Evolutionary conservation across 2,888 invertebrate genomes (phyloP).

Genomic region (Aphrophora alni): DNA sequence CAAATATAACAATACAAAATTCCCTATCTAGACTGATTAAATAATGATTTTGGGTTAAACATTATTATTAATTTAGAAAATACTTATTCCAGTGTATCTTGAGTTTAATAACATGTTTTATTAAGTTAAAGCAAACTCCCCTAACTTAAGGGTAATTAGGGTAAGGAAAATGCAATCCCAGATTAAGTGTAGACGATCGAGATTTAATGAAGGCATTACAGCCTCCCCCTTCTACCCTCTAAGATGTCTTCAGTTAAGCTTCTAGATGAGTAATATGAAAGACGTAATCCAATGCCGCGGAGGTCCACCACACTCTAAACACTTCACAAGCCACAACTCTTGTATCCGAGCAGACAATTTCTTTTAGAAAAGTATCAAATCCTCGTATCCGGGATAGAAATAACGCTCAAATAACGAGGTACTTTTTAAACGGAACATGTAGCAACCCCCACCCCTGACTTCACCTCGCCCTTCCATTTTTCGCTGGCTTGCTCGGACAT

Average conservation of each 20-base stretch:
- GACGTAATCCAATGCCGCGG: slow-evolving; percentile 32
- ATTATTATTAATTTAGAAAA: no score
- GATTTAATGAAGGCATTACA: neutral
- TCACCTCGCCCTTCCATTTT: slow-evolving; percentile 28
- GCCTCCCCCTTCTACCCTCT: neutral
- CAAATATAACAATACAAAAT: no score
- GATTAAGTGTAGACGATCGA: slow-evolving; percentile 9
- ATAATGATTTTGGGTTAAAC: no score
- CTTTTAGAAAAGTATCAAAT: slow-evolving; percentile 33
- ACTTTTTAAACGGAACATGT: slow-evolving; percentile 44
- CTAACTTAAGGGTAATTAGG: neutral
- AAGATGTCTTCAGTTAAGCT: neutral
- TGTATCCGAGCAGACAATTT: neutral
- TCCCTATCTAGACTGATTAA: no score
- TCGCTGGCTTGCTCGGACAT: slow-evolving; percentile 28
- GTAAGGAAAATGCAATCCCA: slow-evolving; percentile 6
- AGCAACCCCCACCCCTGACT: slow-evolving; percentile 28
- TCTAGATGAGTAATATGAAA: slow-evolving; percentile 3
- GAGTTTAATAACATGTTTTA: neutral
- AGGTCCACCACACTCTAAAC: slow-evolving; percentile 14
- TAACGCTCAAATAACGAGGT: slow-evolving; percentile 38
- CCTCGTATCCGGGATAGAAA: slow-evolving; percentile 33
- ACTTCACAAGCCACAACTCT: slow-evolving; percentile 3
- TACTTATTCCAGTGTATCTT: neutral
- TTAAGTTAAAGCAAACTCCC: neutral